Evolutionary conservation across 2,113 vertebrate species (phyloP), one percentile per base, ranked within the genome.

Genomic region (Anarrhichthys ocellatus): DNA sequence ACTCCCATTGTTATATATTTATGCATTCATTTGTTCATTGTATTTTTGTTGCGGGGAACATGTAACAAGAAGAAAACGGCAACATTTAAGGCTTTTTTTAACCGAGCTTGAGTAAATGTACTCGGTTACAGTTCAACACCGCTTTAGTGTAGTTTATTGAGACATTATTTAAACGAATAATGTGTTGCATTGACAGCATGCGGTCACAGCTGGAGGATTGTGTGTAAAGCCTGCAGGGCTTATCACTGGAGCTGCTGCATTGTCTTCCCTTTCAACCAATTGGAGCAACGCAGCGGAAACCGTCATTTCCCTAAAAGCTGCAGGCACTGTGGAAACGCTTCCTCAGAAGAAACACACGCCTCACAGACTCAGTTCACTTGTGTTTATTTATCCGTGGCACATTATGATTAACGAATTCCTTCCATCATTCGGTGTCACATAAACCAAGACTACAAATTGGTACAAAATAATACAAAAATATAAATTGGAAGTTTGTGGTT

Each of bases 381-480:
- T 79, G 29, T 93, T 92, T 94, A 90, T 90, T 89, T 89, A 83
- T 75, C 70, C 65, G 73, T 85, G 86, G 64, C 90, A 92, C 88
- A 78, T 86, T 48, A 70, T 75, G 86, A 93, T 87, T 71, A 92
- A 90, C 86, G 24, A 78, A 71, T 52, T 67, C 24, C 56, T 83
- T 88, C 78, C 29, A 86, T 87, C 84, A 73, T 72, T 83, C 85
- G 64, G 90, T 89, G 90, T 89, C 86, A 90, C 69, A 87, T 84
- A 78, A 91, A 85, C 78, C 79, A 73, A 91, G 70, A 87, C 87
- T 87, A 94, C 80, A 87, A 73, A 42, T 74, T 54, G 82, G 65
- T 91, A 92, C 67, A 92, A 91, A 93, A 85, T 64, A 73, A 87
- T 92, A 92, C 77, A 93, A 93, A 93, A 93, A 91, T 89, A 93